Percentiles rank a stretch among this genome's conserved stretches.
phyloP scores from a whole-genome alignment of 2,888 invertebrate genomes.

The Leucophora obtusa region DNA sequence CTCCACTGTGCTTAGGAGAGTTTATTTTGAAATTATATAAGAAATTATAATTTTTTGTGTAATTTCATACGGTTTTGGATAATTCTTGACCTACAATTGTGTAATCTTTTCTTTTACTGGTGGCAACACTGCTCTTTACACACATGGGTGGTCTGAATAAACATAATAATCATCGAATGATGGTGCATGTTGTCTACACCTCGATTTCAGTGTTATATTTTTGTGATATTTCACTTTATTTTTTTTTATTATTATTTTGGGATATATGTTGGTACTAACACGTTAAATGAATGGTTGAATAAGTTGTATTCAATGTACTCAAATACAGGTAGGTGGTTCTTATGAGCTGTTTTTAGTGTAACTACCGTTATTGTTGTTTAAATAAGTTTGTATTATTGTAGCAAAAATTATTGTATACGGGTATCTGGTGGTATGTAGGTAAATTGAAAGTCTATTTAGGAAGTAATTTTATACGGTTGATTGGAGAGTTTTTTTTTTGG shows the following conservation, averaged over 20 bases:
- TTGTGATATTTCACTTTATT: slow-evolving; percentile 6
- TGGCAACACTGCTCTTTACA: too few relatives aligned
- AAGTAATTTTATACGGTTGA: slow-evolving; percentile 31
- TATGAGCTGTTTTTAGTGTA: not conserved
- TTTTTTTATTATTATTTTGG: slow-evolving; percentile 3
- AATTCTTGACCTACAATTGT: too few relatives aligned
- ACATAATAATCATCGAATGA: slow-evolving; percentile 50
- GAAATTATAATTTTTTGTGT: too few relatives aligned
- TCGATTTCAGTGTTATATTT: not conserved
- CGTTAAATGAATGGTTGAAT: not conserved
- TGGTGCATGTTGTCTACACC: slow-evolving; percentile 50
- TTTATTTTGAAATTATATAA: too few relatives aligned
- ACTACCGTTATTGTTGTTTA: slow-evolving; percentile 12
- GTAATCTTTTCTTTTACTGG: too few relatives aligned
- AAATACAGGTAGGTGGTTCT: not conserved
- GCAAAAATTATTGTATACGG: not conserved
- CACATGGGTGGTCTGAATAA: slow-evolving; percentile 34
- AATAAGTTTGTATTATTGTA: slow-evolving; percentile 1
- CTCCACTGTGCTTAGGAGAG: too few relatives aligned
- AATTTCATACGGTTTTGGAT: too few relatives aligned
- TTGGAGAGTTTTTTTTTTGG: not conserved
- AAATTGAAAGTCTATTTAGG: slow-evolving; percentile 34
- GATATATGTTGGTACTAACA: not conserved
- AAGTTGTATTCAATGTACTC: not conserved
- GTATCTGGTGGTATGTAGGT: not conserved